These are phyloP conservation scores for Galemys pyrenaicus DNA, from an alignment of 2,113 vertebrate species.

Conservation along the genomic window DNA sequence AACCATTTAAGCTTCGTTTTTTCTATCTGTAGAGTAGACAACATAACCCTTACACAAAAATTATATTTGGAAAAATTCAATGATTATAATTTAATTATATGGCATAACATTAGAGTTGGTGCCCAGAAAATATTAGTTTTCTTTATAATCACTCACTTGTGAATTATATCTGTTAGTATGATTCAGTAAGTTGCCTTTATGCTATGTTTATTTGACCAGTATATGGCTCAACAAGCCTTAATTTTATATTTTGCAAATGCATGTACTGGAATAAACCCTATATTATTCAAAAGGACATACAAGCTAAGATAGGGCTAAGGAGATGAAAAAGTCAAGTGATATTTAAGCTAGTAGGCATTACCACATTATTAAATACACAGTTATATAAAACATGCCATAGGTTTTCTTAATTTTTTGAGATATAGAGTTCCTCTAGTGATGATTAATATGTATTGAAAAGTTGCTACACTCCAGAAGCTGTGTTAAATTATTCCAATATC, in stretches of 20 bases:
- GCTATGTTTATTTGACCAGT: neutral
- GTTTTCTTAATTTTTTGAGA: neutral
- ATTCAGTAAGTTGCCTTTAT: neutral
- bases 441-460: neutral
- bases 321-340: neutral
- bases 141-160: neutral
- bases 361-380: too few species aligned
- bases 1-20: neutral
- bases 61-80: neutral
- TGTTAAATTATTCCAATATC: neutral
- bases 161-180: neutral
- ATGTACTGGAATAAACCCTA: neutral
- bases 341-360: neutral
- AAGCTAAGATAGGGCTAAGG: neutral
- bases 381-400: neutral
- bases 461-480: neutral
- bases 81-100: neutral
- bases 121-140: neutral
- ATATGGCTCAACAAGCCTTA: neutral
- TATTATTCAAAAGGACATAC: neutral
- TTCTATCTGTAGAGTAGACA: fast-evolving
- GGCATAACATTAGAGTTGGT: neutral
- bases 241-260: neutral
- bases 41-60: neutral
- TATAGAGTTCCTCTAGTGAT: neutral